A percentile compares a stretch with the other conserved stretches of the same genome.
These are phyloP conservation scores for Pollenia angustigena DNA, from an alignment of 2,888 invertebrate species.

Conservation along the genomic window DNA sequence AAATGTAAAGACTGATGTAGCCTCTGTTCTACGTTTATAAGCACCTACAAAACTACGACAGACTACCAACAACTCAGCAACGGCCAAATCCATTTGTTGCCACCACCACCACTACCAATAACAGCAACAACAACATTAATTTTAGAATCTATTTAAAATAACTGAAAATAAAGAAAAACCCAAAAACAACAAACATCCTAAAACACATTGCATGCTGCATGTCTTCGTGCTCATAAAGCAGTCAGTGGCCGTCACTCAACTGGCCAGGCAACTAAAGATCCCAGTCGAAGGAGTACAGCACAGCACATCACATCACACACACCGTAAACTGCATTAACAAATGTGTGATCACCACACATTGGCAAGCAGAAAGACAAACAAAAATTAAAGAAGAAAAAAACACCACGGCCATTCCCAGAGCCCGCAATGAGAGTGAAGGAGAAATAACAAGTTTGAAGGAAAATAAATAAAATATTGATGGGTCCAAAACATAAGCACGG, in stretches of 20 bases:
- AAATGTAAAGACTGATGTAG: slow-evolving; percentile 50
- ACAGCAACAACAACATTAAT: slow-evolving; percentile 38
- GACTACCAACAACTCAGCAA: slow-evolving; percentile 36
- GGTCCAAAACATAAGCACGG: slow-evolving; percentile 71
- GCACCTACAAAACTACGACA: slow-evolving; percentile 52
- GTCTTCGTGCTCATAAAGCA: slow-evolving; percentile 74
- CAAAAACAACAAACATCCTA: slow-evolving; percentile 22
- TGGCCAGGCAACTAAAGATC: slow-evolving; percentile 61
- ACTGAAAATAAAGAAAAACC: not conserved
- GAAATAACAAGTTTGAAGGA: slow-evolving; percentile 24
- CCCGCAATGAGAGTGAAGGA: slow-evolving; percentile 37
- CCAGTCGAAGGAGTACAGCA: slow-evolving; percentile 37
- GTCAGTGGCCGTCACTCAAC: slow-evolving; percentile 73
- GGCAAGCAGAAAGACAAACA: not conserved
- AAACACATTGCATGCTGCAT: slow-evolving; percentile 67
- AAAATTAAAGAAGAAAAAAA: slow-evolving; percentile 25
- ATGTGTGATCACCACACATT: slow-evolving; percentile 64
- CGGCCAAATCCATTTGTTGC: slow-evolving; percentile 49
- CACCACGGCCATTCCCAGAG: slow-evolving; percentile 13
- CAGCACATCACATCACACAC: not conserved
- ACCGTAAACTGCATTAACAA: slow-evolving; percentile 29
- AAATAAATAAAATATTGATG: slow-evolving; percentile 70
- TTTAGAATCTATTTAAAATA: slow-evolving; percentile 37
- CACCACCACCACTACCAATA: slow-evolving; percentile 44
- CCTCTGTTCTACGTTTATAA: slow-evolving; percentile 62